Conservation (phyloP, 2,797 vertebrate genomes). For the Anguilla megastoma region DNA sequence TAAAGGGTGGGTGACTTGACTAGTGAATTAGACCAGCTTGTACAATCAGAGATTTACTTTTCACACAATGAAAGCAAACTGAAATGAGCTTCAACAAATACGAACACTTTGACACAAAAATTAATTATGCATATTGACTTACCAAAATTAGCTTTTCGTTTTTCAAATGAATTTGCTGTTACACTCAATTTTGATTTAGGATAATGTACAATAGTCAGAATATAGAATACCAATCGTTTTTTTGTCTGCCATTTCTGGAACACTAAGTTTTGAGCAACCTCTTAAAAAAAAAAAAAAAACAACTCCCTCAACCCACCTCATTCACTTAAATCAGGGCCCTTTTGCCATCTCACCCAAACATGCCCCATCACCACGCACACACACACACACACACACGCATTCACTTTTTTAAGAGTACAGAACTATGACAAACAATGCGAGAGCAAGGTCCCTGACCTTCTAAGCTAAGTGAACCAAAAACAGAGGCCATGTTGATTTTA, state of each 20-base stretch:
- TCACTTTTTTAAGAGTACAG: neutral
- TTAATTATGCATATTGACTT: neutral
- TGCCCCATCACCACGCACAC: neutral
- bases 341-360: neutral
- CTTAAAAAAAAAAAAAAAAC: too few species aligned
- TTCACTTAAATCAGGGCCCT: neutral
- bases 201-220: neutral
- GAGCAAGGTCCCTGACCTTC: neutral
- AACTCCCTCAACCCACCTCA: neutral
- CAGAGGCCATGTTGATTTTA: neutral
- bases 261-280: neutral
- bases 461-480: neutral
- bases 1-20: neutral
- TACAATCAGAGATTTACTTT: neutral
- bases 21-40: neutral
- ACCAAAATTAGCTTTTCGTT: neutral
- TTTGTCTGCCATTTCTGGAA: neutral
- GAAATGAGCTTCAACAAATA: neutral
- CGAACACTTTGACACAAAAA: neutral
- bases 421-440: neutral
- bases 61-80: neutral
- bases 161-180: neutral
- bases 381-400: neutral
- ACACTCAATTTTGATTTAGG: neutral
- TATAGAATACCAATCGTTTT: neutral